phyloP scores from a whole-genome alignment of 2,113 vertebrate species.

The Gracilinanus agilis region DNA sequence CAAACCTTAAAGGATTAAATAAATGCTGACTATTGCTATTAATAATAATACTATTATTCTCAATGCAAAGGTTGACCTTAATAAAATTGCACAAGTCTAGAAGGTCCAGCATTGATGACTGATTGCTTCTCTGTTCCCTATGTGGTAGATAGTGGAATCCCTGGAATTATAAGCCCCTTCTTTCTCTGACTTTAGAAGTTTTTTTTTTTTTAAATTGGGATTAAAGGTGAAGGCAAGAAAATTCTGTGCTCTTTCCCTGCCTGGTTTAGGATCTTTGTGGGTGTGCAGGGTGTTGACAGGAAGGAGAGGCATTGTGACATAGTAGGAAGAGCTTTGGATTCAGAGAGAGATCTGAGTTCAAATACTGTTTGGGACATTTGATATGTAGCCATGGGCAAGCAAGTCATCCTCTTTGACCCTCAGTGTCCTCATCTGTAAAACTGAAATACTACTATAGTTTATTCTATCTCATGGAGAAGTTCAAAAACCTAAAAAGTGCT shows the following conservation, averaged over 20 bases:
- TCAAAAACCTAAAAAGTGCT: not conserved
- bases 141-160: constrained; percentile 4
- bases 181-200: not conserved
- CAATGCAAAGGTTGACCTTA: not conserved
- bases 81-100: constrained; percentile 7
- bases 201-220: constrained; percentile 35
- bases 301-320: not conserved
- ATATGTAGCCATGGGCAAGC: not conserved
- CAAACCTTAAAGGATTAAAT: not conserved
- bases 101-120: not conserved
- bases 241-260: constrained; percentile 44
- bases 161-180: constrained; percentile 1
- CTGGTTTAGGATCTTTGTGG: constrained; percentile 53
- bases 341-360: not conserved
- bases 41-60: not conserved
- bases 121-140: not conserved
- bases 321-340: not conserved
- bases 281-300: constrained; percentile 58
- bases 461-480: not conserved
- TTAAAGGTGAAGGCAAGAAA: constrained; percentile 47
- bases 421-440: not conserved
- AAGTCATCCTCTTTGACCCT: not conserved
- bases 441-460: not conserved
- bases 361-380: not conserved
- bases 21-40: not conserved